Evolutionary conservation across 2,797 vertebrate species (phyloP), one percentile per base, ranked within the genome.

Genomic region (Rhynchonycteris naso): DNA sequence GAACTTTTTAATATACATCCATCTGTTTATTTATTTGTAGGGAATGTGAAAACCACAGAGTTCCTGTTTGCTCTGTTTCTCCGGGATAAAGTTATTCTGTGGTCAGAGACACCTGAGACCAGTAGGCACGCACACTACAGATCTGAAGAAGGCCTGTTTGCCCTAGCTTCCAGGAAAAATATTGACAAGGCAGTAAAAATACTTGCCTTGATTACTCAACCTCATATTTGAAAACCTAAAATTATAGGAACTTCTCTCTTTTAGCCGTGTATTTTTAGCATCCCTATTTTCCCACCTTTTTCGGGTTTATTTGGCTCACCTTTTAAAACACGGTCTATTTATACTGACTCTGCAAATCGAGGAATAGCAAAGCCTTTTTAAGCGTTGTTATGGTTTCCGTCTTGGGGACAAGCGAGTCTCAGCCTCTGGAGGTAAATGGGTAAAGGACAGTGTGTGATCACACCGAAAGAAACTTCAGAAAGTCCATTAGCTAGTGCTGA

Each of bases 111-210:
- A 98, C 98, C 98, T 98, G 98, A 98, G 98, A 97, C 98, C 97
- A 97, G 97, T 97, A 98, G 98, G 97, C 98, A 98, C 93, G 91
- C 97, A 97, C 90, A 81, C 94, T 96, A 93, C 97, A 97, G 97
- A 98, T 98, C 98, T 98, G 97, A 98, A 98, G 98, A 98, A 98
- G 97, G 97, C 92, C 97, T 98, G 95, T 98, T 98, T 98, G 98
- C 98, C 91, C 30, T 89, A 94, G 98, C 96, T 98, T 98, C 98
- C 98, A 98, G 98, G 97, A 98, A 98, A 98, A 98, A 99, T 98
- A 98, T 98, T 98, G 98, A 98, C 98, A 96, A 98, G 98, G 97
- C 97, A 98, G 98, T 98, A 98, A 98, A 98, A 98, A 98, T 98
- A 98, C 98, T 98, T 98, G 98, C 98, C 97, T 98, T 98, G 98